These are phyloP conservation scores for Callyntrura guangdongensis DNA, from an alignment of 2,888 invertebrate genomes.

Conservation along the genomic window DNA sequence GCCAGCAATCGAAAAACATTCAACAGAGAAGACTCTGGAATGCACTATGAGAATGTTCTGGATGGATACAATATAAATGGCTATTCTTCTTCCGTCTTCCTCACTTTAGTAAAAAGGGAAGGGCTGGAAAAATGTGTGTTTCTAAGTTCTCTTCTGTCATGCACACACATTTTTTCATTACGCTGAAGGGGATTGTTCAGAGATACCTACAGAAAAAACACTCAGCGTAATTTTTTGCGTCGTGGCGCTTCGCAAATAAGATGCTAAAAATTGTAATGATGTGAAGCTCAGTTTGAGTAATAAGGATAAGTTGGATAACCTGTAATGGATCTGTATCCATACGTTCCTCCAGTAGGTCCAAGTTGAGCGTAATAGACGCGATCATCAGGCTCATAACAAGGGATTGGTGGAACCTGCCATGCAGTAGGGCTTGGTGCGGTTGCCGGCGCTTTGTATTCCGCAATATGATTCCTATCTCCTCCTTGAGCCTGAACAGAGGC, in stretches of 20 bases:
- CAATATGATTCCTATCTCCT: constrained; percentile 22
- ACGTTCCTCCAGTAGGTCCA: constrained; percentile 94
- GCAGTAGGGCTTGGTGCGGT: constrained; percentile 86
- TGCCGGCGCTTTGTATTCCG: constrained; percentile 71
- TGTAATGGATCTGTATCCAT: constrained; percentile 93
- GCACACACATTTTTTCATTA: not conserved
- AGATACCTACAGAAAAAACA: not conserved
- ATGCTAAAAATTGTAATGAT: constrained; percentile 41
- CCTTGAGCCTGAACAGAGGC: constrained; percentile 9
- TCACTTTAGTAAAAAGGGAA: constrained; percentile 4
- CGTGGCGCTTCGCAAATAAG: not conserved
- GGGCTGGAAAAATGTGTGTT: constrained; percentile 1
- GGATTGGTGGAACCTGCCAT: constrained; percentile 96
- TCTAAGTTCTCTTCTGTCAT: not conserved
- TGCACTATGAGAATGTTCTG: constrained; percentile 24
- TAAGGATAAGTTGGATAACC: constrained; percentile 84
- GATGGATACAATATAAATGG: constrained; percentile 45
- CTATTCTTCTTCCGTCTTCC: constrained; percentile 36
- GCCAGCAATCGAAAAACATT: constrained; percentile 42
- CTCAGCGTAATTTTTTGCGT: not conserved
- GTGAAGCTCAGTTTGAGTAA: not conserved
- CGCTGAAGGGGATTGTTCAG: not conserved
- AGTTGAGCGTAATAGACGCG: constrained; percentile 97
- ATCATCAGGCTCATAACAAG: constrained; percentile 95
- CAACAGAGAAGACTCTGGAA: constrained; percentile 35